phyloP scores from a whole-genome alignment of 2,888 invertebrate genomes.

The Cephus nigrinus region DNA sequence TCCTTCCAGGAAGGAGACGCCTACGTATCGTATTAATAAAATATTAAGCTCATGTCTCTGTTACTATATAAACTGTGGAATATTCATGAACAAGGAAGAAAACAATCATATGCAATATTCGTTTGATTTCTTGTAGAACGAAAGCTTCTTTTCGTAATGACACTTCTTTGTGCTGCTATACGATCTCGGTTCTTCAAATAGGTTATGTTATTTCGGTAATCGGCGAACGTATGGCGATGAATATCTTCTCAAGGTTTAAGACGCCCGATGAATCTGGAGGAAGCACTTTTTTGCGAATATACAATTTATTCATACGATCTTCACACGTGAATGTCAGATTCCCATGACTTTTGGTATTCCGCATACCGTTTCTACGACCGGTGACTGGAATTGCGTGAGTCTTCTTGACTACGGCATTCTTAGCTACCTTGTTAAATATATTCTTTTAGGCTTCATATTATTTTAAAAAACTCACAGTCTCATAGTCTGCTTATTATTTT shows the following conservation, averaged over 20 bases:
- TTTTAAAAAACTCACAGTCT: neutral
- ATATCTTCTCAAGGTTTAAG: neutral
- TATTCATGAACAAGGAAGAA: neutral
- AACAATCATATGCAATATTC: no score
- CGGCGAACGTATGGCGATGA: neutral
- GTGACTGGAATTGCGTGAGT: neutral
- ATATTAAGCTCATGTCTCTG: neutral
- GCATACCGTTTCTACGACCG: neutral
- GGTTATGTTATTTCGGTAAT: neutral
- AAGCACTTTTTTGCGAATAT: neutral
- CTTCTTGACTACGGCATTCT: neutral
- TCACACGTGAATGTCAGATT: neutral
- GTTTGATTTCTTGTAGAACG: no score
- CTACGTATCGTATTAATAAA: neutral
- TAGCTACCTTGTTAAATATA: neutral
- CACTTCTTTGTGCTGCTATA: no score
- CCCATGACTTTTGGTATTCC: neutral
- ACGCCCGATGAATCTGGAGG: neutral
- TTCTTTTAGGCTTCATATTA: neutral
- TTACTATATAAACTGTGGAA: neutral
- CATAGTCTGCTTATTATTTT: neutral
- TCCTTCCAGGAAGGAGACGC: neutral
- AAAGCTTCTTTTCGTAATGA: no score
- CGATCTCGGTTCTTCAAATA: neutral
- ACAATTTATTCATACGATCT: neutral